These are phyloP conservation scores for Burhinus oedicnemus DNA, from an alignment of 2,113 vertebrate genomes.

Conservation along the genomic window DNA sequence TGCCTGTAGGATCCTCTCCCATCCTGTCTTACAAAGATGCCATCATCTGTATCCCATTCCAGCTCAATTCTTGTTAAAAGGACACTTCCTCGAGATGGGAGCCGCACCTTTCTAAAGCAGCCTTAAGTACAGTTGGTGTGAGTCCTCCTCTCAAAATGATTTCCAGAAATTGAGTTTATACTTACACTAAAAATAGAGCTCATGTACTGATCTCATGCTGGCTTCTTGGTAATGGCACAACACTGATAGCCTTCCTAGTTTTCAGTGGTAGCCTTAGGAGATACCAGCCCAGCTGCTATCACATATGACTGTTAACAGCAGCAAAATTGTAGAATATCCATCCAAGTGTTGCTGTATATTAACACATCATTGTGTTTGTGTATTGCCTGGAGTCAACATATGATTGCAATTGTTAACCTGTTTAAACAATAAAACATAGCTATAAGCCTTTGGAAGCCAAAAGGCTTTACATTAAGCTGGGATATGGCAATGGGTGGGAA, in stretches of 20 bases:
- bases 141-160: not conserved
- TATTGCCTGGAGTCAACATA: conserved; percentile 47
- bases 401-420: conserved; percentile 61
- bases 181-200: not conserved
- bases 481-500: conserved; percentile 16
- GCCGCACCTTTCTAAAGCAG: not conserved
- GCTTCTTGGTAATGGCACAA: not conserved
- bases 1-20: not conserved
- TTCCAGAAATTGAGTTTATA: not conserved
- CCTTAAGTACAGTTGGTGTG: not conserved
- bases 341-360: conserved; percentile 38
- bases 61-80: not conserved
- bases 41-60: not conserved
- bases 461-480: conserved; percentile 39
- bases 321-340: not conserved
- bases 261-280: not conserved
- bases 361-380: conserved; percentile 53
- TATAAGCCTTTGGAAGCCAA: conserved; percentile 58
- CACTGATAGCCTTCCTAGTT: not conserved
- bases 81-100: not conserved
- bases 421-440: conserved; percentile 42
- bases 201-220: not conserved
- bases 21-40: not conserved
- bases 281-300: not conserved
- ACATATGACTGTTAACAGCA: not conserved